phyloP scores from a whole-genome alignment of 1,140 invertebrate species.

The Ectropis grisescens region DNA sequence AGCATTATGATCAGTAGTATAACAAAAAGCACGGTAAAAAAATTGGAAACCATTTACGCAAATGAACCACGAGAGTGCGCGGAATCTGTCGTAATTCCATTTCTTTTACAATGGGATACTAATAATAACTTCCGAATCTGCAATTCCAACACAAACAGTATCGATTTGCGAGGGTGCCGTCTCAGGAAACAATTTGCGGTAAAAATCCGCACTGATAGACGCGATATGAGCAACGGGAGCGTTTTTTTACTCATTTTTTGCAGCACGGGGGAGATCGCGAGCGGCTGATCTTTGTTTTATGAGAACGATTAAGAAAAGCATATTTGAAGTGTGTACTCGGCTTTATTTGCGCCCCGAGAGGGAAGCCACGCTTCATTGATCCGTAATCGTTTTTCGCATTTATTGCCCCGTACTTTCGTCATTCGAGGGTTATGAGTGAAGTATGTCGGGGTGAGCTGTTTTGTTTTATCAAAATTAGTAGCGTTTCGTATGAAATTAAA shows the following conservation, averaged over 20 bases:
- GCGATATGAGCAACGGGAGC: conserved; percentile 46
- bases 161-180: conserved; percentile 32
- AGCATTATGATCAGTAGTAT: too few species aligned
- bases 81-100: conserved; percentile 27
- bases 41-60: conserved; percentile 12
- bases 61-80: conserved; percentile 22
- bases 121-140: conserved; percentile 29
- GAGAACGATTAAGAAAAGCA: conserved; percentile 70
- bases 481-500: conserved; percentile 14
- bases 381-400: conserved; percentile 66
- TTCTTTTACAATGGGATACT: conserved; percentile 31
- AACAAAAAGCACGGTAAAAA: too few species aligned
- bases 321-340: conserved; percentile 68
- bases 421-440: conserved; percentile 46
- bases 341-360: conserved; percentile 60
- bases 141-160: conserved; percentile 36
- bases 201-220: conserved; percentile 44
- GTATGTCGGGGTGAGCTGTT: conserved; percentile 15
- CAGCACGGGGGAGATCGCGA: conserved; percentile 36
- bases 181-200: conserved; percentile 50
- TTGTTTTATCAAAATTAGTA: conserved; percentile 28
- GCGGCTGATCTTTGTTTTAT: conserved; percentile 67
- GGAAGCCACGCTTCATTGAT: conserved; percentile 64
- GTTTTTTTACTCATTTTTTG: conserved; percentile 41
- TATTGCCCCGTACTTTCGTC: conserved; percentile 43